A percentile compares a stretch with the other conserved stretches of the same genome.
Conservation (phyloP, 2,113 vertebrate genomes). For the Oryzias javanicus region DNA sequence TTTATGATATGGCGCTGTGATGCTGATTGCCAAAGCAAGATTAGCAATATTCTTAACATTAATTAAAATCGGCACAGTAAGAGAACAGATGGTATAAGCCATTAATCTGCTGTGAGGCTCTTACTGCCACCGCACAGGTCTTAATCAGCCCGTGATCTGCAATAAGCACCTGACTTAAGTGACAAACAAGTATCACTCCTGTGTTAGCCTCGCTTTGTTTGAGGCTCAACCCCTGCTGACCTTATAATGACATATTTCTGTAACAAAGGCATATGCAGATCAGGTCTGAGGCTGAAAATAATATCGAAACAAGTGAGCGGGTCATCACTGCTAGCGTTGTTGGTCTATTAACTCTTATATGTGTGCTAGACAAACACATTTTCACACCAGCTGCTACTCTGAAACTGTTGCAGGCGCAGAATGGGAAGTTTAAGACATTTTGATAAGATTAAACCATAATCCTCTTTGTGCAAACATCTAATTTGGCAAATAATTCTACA, state of each 20-base stretch:
- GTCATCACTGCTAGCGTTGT: constrained; percentile 4
- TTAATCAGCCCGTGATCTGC: constrained; percentile 77
- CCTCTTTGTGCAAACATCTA: constrained; percentile 77
- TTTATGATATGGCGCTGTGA: constrained; percentile 24
- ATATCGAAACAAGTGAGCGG: neutral
- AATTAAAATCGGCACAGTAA: constrained; percentile 73
- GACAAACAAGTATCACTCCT: constrained; percentile 73
- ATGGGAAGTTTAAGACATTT: constrained; percentile 58
- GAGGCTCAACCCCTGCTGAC: constrained; percentile 52
- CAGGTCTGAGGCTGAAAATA: constrained; percentile 12
- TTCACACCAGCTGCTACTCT: constrained; percentile 40
- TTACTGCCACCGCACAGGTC: constrained; percentile 74
- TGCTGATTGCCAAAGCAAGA: constrained; percentile 41
- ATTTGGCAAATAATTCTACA: constrained; percentile 74
- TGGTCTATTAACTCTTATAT: constrained; percentile 21
- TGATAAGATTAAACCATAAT: constrained; percentile 71
- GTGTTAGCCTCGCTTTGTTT: constrained; percentile 59
- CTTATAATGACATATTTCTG: constrained; percentile 39
- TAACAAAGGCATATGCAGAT: constrained; percentile 14
- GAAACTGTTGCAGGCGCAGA: constrained; percentile 30
- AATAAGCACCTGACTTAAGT: constrained; percentile 77
- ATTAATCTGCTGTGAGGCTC: constrained; percentile 72
- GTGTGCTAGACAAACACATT: constrained; percentile 26
- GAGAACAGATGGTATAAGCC: constrained; percentile 73
- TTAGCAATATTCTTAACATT: constrained; percentile 66